Conservation (phyloP, 2,888 invertebrate species). For the Serripes groenlandicus region DNA sequence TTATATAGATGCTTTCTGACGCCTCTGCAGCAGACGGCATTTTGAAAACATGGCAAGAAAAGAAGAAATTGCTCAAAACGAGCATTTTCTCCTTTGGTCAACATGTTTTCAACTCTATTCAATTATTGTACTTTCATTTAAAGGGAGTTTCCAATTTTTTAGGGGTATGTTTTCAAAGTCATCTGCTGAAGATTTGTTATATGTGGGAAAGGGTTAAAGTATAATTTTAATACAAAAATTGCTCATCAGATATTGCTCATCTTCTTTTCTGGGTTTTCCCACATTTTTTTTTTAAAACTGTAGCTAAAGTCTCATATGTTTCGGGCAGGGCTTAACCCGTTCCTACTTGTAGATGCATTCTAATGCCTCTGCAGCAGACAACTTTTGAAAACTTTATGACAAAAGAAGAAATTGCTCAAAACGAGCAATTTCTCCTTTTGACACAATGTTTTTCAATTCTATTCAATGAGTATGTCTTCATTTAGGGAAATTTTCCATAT, state of each 20-base stretch:
- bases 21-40: neutral
- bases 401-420: neutral
- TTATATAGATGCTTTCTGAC: too few species aligned
- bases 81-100: neutral
- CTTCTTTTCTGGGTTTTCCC: too few species aligned
- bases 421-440: neutral
- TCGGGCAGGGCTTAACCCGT: too few species aligned
- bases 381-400: neutral
- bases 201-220: neutral
- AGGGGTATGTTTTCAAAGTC: neutral
- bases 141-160: too few species aligned
- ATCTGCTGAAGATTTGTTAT: neutral
- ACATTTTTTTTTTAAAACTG: too few species aligned
- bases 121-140: neutral
- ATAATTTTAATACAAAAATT: too few species aligned
- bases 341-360: too few species aligned
- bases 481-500: too few species aligned
- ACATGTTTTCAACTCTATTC: neutral
- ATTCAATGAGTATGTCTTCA: neutral
- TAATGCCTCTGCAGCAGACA: too few species aligned
- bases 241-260: too few species aligned
- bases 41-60: slow-evolving; percentile 2
- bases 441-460: neutral
- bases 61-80: neutral
- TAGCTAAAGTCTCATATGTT: too few species aligned